Percentiles rank a stretch among this genome's conserved stretches.
Conservation (phyloP, 2,888 invertebrate genomes). For the Pollenia amentaria region DNA sequence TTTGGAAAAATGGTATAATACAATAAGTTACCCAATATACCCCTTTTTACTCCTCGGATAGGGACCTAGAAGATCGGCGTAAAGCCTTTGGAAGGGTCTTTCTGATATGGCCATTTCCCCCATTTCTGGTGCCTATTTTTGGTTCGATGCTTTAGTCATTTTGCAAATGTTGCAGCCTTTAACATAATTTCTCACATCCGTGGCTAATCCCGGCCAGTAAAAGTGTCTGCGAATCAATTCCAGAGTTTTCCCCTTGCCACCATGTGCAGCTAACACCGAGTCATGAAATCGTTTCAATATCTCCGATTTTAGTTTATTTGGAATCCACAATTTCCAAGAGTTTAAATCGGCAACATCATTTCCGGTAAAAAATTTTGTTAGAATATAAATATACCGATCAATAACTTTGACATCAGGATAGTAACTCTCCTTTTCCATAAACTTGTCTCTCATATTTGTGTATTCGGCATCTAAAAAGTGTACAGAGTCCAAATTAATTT, state of each 20-base stretch:
- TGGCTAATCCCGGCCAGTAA: background rate
- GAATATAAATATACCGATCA: background rate
- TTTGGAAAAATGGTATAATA: background rate
- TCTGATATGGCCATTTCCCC: background rate
- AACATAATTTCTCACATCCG: background rate
- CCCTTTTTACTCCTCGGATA: constrained; percentile 4
- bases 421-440: background rate
- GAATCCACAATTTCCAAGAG: constrained; percentile 9
- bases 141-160: background rate
- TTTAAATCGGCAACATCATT: background rate
- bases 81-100: background rate
- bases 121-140: background rate
- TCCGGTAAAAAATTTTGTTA: background rate
- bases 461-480: constrained; percentile 1
- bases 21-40: background rate
- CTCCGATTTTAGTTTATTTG: background rate
- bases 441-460: background rate
- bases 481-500: background rate
- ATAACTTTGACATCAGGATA: background rate
- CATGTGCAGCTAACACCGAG: background rate
- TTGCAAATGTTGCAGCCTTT: background rate
- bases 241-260: background rate
- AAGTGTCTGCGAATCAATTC: background rate
- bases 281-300: constrained; percentile 8
- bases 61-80: background rate